Evolutionary conservation across 2,888 invertebrate species (phyloP), one percentile per base, ranked within the genome.

Genomic region (Antitype chi): DNA sequence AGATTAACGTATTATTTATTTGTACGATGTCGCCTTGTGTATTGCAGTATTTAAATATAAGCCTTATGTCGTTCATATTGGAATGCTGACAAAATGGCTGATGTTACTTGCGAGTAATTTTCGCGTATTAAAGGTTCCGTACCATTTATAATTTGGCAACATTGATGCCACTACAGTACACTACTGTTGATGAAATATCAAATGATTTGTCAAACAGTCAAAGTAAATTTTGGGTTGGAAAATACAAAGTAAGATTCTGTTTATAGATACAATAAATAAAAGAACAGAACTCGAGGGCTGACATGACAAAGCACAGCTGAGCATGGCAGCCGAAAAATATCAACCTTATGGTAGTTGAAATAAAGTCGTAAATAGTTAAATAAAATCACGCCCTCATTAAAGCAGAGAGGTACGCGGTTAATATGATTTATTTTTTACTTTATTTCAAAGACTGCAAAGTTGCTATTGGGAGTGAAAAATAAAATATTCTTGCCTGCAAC

Each of bases 1-100:
- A 70, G 59, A 64, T 52, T 47, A 70, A 73, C 13, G 60, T 74
- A 81, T 83, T 85, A 85, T 85, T 85, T 77, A 77, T 85, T 81
- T 76, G 60, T 85, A 70, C 1, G 60, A 60, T 57, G 28, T 57
- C 43, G 64, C 73, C 70, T 74, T 63, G 64, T 71, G 8, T 71
- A 60, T 63, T 73, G 32, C 74, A 78, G 82, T 86, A 83, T 79
- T 79, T 83, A 67, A 60, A 69, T 23, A 20, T 84, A 59, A 43
- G 57, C 57, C 60, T 53, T 38, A 52, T 9, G 13, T 70, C 20
- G 57, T 74, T 79, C 64, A 63, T 84, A 80, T 74, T 84, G 85
- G 23, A 8, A 59, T 74, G 20, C 62, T 84, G 79, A 57, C 32
- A 47, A 25, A 60, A 70, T 62, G 49, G 3, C 9, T 43, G 15